Conservation (phyloP, 2,797 vertebrate species). For the Sebastes oblongus region DNA sequence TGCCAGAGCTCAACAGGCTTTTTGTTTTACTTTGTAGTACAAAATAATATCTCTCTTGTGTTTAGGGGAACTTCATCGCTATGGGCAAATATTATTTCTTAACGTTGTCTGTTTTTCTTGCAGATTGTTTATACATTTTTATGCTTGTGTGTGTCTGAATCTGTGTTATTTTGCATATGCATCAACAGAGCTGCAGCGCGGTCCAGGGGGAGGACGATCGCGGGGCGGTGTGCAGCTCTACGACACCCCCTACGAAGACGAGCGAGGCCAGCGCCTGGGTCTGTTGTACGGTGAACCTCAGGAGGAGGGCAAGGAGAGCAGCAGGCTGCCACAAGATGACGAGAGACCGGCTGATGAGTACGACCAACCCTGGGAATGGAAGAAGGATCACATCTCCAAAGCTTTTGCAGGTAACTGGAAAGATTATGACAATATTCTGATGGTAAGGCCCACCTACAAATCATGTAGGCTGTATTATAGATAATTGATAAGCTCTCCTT, state of each 20-base stretch:
- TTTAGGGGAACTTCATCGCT: constrained; percentile 2
- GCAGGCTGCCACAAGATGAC: constrained; percentile 88
- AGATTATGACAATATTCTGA: background rate
- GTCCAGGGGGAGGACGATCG: constrained; percentile 52
- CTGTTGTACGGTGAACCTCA: constrained; percentile 53
- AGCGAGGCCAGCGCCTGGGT: constrained; percentile 54
- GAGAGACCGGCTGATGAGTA: constrained; percentile 94
- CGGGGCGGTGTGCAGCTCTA: constrained; percentile 87
- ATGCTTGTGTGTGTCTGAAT: background rate
- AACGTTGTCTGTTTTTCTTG: background rate
- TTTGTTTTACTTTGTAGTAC: constrained; percentile 36
- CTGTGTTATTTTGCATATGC: constrained; percentile 1
- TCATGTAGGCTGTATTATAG: background rate
- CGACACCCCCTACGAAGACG: constrained; percentile 91
- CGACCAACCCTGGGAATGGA: constrained; percentile 98
- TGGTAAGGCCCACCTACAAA: background rate
- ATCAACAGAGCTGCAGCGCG: constrained; percentile 79
- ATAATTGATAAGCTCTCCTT: background rate
- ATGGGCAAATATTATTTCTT: constrained; percentile 7
- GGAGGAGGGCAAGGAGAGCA: constrained; percentile 82
- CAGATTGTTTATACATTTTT: background rate
- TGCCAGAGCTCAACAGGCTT: constrained; percentile 71
- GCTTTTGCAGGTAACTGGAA: constrained; percentile 88
- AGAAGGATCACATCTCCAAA: constrained; percentile 93
- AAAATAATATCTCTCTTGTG: constrained; percentile 46